A percentile compares a stretch with the other conserved stretches of the same genome.
Conservation (phyloP, 2,888 invertebrate species). For the Amiota communis region DNA sequence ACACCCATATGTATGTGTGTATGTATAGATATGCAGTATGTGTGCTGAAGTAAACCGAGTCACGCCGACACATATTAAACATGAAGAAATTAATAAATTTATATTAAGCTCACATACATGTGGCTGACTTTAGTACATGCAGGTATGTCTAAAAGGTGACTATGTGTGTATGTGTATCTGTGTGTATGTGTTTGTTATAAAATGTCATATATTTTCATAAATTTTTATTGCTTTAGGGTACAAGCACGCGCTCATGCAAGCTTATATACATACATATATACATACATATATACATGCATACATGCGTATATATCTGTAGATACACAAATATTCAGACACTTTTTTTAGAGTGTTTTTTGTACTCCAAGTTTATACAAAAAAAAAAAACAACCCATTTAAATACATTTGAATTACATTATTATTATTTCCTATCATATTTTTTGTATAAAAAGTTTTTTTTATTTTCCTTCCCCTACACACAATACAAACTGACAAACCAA, state of each 20-base stretch:
- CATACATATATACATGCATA: not conserved
- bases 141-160: not conserved
- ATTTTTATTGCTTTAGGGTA: not conserved
- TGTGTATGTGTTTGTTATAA: not conserved
- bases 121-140: not conserved
- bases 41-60: not conserved
- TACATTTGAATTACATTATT: not conserved
- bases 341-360: not conserved
- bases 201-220: slow-evolving; percentile 19
- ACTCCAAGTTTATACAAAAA: not conserved
- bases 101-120: slow-evolving; percentile 5
- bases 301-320: not conserved
- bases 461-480: too few relatives aligned
- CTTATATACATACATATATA: not conserved
- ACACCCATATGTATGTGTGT: not conserved
- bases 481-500: not conserved
- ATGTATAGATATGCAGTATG: not conserved
- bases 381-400: slow-evolving; percentile 3
- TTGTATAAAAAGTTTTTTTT: not conserved
- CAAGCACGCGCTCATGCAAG: not conserved
- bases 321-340: not conserved
- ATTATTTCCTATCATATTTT: not conserved
- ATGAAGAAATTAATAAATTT: slow-evolving; percentile 24
- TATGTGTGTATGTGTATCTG: not conserved
- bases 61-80: not conserved